phyloP scores from a whole-genome alignment of 2,888 invertebrate genomes.

The Drosophila ustulata region DNA sequence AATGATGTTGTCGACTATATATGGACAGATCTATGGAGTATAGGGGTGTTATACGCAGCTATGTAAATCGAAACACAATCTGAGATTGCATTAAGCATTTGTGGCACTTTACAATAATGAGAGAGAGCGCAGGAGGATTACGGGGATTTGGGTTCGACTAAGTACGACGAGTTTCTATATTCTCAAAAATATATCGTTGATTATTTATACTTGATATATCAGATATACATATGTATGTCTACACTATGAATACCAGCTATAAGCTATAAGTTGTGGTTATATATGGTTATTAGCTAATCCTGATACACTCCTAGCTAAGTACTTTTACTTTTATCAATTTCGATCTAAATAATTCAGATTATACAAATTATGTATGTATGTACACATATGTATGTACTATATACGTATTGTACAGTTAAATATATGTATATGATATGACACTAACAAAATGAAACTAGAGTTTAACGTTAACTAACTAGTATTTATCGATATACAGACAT shows the following conservation, averaged over 20 bases:
- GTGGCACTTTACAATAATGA: conserved; percentile 37
- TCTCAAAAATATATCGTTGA: neutral
- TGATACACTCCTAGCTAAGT: conserved; percentile 14
- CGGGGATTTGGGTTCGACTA: conserved; percentile 4
- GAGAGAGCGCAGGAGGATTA: conserved; percentile 26
- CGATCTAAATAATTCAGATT: conserved; percentile 20
- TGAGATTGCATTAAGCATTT: neutral
- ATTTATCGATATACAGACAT: conserved; percentile 32
- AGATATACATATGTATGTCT: neutral
- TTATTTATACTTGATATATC: neutral
- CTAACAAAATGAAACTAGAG: conserved; percentile 41
- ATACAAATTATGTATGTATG: conserved; percentile 11
- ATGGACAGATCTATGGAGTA: neutral
- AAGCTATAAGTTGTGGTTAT: neutral
- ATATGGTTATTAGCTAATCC: neutral
- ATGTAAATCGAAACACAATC: conserved; percentile 33
- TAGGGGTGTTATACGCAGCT: conserved; percentile 24
- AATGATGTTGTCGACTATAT: neutral
- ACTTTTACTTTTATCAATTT: conserved; percentile 15
- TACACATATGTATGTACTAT: conserved; percentile 8
- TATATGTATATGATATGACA: conserved; percentile 19
- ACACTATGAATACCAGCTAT: conserved; percentile 1
- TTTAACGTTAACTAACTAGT: conserved; percentile 7
- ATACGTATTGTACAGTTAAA: conserved; percentile 5
- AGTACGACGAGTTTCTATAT: conserved; percentile 28